phyloP scores from a whole-genome alignment of 2,888 invertebrate species.

The Abscondita cerata region DNA sequence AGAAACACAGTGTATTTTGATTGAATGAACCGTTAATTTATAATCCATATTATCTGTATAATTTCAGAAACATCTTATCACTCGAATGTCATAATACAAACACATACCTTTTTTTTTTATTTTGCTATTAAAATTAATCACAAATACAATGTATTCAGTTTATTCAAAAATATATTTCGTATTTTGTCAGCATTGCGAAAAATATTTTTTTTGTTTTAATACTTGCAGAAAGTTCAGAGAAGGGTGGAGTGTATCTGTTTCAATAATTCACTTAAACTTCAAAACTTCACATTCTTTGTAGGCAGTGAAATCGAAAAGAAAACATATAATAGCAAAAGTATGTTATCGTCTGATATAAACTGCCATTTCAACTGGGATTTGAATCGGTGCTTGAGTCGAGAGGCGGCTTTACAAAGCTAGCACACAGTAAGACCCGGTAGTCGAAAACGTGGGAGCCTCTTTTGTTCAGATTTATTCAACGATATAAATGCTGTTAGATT shows the following conservation, averaged over 20 bases:
- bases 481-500: constrained; percentile 44
- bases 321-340: constrained; percentile 42
- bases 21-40: too few relatives aligned
- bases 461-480: constrained; percentile 43
- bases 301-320: constrained; percentile 42
- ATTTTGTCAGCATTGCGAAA: too few relatives aligned
- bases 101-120: too few relatives aligned
- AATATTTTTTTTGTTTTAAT: too few relatives aligned
- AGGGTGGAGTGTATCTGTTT: constrained; percentile 6
- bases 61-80: too few relatives aligned
- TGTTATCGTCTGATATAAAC: constrained; percentile 43
- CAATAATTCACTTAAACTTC: constrained; percentile 33
- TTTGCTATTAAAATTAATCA: too few relatives aligned
- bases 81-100: too few relatives aligned
- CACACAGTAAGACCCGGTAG: constrained; percentile 39
- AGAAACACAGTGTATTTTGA: too few relatives aligned
- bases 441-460: constrained; percentile 45
- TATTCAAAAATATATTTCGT: too few relatives aligned
- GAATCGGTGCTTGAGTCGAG: constrained; percentile 43
- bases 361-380: constrained; percentile 42
- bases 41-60: too few relatives aligned
- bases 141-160: too few relatives aligned
- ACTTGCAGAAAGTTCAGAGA: too few relatives aligned
- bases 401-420: constrained; percentile 44
- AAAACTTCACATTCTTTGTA: constrained; percentile 36